Conservation (phyloP, 2,113 vertebrate genomes). For the Phylloscopus trochiloides region DNA sequence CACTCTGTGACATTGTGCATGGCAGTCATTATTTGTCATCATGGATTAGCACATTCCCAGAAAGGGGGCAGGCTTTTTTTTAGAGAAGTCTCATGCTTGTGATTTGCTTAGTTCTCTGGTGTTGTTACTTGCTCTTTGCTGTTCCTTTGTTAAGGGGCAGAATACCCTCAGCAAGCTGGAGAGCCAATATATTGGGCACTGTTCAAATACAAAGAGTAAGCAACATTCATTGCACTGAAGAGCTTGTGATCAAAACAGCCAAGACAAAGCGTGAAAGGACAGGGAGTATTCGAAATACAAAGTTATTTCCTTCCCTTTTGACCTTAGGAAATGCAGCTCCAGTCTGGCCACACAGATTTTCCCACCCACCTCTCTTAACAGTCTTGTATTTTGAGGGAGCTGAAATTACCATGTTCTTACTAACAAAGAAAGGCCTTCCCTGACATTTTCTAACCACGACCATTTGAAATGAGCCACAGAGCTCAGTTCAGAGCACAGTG, state of each 20-base stretch:
- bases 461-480: neutral
- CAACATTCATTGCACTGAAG: neutral
- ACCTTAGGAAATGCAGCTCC: constrained; percentile 3
- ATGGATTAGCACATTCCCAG: neutral
- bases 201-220: neutral
- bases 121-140: neutral
- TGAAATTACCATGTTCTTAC: constrained; percentile 19
- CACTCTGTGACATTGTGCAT: neutral
- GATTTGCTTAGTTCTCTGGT: neutral
- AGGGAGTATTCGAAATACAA: neutral
- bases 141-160: neutral
- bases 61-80: neutral
- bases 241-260: neutral
- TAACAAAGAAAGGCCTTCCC: neutral
- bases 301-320: constrained; percentile 25
- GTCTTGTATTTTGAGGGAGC: neutral
- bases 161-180: neutral
- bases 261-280: neutral
- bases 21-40: neutral
- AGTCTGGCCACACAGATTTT: constrained; percentile 34
- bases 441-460: neutral
- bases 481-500: neutral
- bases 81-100: neutral
- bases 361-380: constrained; percentile 30
- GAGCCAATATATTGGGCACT: neutral